Evolutionary conservation across 2,113 vertebrate genomes (phyloP), one percentile per base, ranked within the genome.

Genomic region (Ranitomeya variabilis): DNA sequence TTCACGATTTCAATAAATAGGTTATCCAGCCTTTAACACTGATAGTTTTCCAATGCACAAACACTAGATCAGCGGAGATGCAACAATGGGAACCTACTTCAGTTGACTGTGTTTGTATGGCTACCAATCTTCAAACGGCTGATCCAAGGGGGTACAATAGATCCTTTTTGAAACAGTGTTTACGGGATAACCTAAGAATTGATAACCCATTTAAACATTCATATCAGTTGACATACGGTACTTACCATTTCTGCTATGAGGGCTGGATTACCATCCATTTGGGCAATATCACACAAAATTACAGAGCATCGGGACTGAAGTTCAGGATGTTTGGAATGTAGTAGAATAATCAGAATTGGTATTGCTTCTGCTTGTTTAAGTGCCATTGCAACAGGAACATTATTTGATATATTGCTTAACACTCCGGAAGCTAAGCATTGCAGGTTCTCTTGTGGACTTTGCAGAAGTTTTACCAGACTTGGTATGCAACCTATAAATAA

Each of bases 401-500:
- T 91, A 51, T 89, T 92, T 6, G 95, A 93, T 86, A 95, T 92
- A 81, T 96, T 96, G 60, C 95, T 95, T 91, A 96, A 51, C 60
- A 95, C 90, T 16, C 95, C 95, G 8, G 93, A 60, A 0, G 92
- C 91, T 87, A 95, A 91, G 87, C 94, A 94, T 77, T 93, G 92
- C 73, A 95, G 74, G 71, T 91, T 89, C 85, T 91, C 89, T 80
- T 83, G 89, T 1, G 85, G n/a, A 26, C 79, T 81, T 85, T 92
- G 91, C 74, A 96, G 86, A 6, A 95, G 80, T 60, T 87, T 91
- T 86, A 94, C 87, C 89, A 96, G 90, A 15, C 92, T 91, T 51
- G 94, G 92, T 87, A 96, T 91, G 4, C 93, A 93, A 26, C 93
- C 95, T 96, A 74, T 2, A 83, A 82, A 45, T 62, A 15, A 89